phyloP scores from a whole-genome alignment of 2,888 invertebrate species.

The Rhagonycha lutea region DNA sequence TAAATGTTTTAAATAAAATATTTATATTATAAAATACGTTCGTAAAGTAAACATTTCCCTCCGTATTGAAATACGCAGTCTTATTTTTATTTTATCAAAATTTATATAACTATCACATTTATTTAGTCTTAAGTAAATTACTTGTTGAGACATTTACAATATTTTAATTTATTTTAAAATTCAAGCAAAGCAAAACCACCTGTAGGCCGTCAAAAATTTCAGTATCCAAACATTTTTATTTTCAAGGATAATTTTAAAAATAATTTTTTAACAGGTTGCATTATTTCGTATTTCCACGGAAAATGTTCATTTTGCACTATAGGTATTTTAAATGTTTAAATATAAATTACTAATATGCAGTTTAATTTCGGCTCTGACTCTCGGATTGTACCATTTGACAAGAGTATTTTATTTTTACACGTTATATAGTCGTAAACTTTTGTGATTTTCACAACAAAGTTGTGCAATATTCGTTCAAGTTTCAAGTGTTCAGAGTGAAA shows the following conservation, averaged over 20 bases:
- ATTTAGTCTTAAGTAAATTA: neutral
- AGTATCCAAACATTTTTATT: neutral
- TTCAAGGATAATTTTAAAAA: neutral
- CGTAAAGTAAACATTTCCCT: neutral
- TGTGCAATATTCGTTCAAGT: neutral
- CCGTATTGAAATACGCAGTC: neutral
- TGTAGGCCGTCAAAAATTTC: neutral
- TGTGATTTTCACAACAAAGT: neutral
- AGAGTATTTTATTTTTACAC: neutral
- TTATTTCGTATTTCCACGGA: neutral
- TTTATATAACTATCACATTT: neutral
- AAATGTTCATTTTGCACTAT: neutral
- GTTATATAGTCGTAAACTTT: neutral
- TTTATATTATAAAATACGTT: neutral
- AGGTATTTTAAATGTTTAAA: neutral
- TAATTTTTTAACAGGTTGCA: neutral
- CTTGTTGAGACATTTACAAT: neutral
- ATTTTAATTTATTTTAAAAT: neutral
- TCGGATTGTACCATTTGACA: neutral
- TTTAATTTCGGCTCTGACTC: neutral
- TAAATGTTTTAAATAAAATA: neutral
- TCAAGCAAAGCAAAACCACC: neutral
- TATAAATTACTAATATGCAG: neutral
- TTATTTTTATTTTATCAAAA: neutral
- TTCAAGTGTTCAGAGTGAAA: neutral